Evolutionary conservation across 2,113 vertebrate genomes (phyloP), one percentile per base, ranked within the genome.

Genomic region (Saguinus imperator): DNA sequence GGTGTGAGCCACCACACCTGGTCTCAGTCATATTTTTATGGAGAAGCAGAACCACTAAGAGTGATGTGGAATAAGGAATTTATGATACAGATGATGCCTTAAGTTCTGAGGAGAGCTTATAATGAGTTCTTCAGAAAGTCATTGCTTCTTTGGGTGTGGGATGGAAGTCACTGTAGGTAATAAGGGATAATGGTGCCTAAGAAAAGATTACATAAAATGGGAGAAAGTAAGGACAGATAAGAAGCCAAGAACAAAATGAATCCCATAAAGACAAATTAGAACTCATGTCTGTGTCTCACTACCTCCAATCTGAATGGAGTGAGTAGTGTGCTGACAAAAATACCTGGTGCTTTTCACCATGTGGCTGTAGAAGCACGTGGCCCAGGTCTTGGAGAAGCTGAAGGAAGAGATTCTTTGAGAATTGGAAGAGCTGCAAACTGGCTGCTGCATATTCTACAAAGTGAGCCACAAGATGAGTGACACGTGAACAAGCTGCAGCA

Each of bases 291-390:
- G 17, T 77, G 66, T 77, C 32, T 87, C 37, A 8, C 13, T 55
- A 20, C 5, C 23, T 35, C 27, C 18, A 66, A 25, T 27, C 37
- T 64, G 29, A 48, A 37, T 10, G 17, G 20, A 48, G 18, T 2
- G 2, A 48, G 2, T 1, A 9, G 8, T 4, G 1, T 4, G 5
- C 61, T 64, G 57, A 64, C 29, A 13, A 13, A 20, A 64, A 37
- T 18, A 25, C 25, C 58, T 77, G 35, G 13, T 11, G 0, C 1
- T 70, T 72, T 29, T 91, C 3, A 25, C 40, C 45, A 43, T 1
- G 3, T 35, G 75, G 10, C 17, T 17, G 1, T 21, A 17, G 1
- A n/a, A 25, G 7, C 1, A 32, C n/a, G 18, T 90, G 35, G 14
- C 16, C 29, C 14, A 12, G 10, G 8, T 27, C 21, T 52, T 29